Base-by-base conservation (phyloP, 2,113 vertebrate species). In the Chiloscyllium plagiosum region DNA sequence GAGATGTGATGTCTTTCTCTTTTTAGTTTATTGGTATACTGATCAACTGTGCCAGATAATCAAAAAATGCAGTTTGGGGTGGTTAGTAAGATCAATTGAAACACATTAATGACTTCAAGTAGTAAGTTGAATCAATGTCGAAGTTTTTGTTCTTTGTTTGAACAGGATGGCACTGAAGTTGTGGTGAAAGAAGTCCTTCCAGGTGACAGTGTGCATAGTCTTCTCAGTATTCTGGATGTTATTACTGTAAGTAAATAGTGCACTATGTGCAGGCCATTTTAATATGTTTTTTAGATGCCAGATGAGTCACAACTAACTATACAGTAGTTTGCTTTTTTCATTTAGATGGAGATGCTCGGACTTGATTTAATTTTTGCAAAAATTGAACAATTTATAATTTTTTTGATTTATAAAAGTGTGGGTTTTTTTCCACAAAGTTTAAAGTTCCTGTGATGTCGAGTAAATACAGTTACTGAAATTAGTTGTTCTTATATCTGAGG, bases 141-240 rank as follows among this genome's bases (percentile, higher is more conserved):
- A 61, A 22, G 12, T 93, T 93, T 83, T 70, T 50, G 68, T 0
- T 29, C 22, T 96, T 96, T 50, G 12, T 24, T 87, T 96, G 95
- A 72, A 3, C 97, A 99, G 99, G 99, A 99, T 6, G 98, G 99
- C 2, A 98, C 98, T 0, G 99, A 99, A 26, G 97, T 98, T 92
- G 98, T 98, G 66, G 98, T 99, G 50, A 99, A 99, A 96, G 98
- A 99, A 12, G 99, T 99, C 66, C 96, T 98, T 92, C 97, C 98
- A 0, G 99, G 99, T 94, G 99, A 99, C 97, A 99, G 99, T 0
- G 98, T 99, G 33, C 99, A 99, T 97, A 99, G 99, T 96, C 97
- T 99, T 47, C 98, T 99, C 96, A 99, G 99, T 96, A 99, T 99
- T 94, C 97, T 99, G 0, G 99, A 99, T 2, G 97, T 98, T 95